Conservation (phyloP, 2,797 vertebrate genomes). For the Gastrophryne carolinensis region DNA sequence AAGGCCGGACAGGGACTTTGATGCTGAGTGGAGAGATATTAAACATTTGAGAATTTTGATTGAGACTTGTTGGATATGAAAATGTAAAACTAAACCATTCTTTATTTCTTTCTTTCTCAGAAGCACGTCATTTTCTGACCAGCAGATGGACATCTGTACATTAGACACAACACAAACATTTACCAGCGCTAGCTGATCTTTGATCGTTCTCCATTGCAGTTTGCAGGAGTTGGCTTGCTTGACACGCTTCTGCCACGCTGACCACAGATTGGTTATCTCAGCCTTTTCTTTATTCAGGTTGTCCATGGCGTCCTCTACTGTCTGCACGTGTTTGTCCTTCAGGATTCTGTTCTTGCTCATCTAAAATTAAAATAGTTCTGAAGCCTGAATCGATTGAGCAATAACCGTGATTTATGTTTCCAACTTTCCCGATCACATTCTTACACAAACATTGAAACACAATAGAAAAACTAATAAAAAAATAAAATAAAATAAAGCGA, state of each 20-base stretch:
- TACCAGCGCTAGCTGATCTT: slow-evolving; percentile 79
- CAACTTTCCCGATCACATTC: not conserved
- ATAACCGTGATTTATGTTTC: slow-evolving; percentile 8
- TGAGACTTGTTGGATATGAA: too few relatives aligned
- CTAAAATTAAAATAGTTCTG: slow-evolving; percentile 59
- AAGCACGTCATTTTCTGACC: too few relatives aligned
- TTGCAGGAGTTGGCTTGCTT: slow-evolving; percentile 66
- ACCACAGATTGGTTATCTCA: slow-evolving; percentile 71
- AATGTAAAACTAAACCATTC: too few relatives aligned
- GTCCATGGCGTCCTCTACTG: slow-evolving; percentile 66
- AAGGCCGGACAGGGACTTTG: too few relatives aligned
- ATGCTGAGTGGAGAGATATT: too few relatives aligned
- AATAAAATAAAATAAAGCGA: too few relatives aligned
- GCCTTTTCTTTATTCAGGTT: slow-evolving; percentile 69
- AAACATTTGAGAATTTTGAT: too few relatives aligned
- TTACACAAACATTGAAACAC: not conserved
- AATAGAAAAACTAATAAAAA: too few relatives aligned
- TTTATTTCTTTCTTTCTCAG: too few relatives aligned
- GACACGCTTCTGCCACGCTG: slow-evolving; percentile 66
- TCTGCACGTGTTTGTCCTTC: slow-evolving; percentile 64
- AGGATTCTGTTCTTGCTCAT: slow-evolving; percentile 64
- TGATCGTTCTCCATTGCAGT: slow-evolving; percentile 72
- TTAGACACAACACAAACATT: not conserved
- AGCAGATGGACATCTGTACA: not conserved
- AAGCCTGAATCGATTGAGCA: not conserved